Conservation (phyloP, 2,113 vertebrate genomes). For the Leptocoma aspasia region DNA sequence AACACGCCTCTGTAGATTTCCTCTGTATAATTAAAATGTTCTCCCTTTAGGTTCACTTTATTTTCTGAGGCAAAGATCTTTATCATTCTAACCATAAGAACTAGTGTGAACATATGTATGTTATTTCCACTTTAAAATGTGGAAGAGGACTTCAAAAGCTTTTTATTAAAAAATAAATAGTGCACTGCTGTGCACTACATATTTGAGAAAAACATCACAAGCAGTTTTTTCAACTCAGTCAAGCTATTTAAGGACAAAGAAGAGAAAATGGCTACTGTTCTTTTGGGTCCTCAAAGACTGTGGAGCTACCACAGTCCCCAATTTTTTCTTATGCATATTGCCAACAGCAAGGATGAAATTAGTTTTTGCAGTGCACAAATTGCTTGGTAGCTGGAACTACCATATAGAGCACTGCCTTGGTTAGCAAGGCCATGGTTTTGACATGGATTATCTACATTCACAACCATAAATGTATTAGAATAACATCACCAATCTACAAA, state of each 20-base stretch:
- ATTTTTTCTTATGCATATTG: not conserved
- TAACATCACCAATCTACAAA: not conserved
- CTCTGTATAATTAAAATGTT: not conserved
- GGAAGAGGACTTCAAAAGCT: not conserved
- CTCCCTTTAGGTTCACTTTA: not conserved
- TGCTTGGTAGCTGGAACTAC: not conserved
- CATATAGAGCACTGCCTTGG: not conserved
- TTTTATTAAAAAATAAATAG: not conserved
- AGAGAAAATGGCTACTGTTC: not conserved
- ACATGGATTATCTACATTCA: not conserved
- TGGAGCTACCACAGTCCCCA: not conserved
- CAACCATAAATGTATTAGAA: not conserved
- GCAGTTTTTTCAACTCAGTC: not conserved
- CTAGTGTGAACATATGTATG: not conserved
- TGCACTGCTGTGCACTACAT: not conserved
- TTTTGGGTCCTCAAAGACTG: not conserved
- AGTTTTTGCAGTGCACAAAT: not conserved
- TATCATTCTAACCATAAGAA: not conserved
- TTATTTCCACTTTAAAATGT: not conserved
- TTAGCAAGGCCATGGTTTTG: not conserved
- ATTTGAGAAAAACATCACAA: not conserved
- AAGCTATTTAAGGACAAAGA: not conserved
- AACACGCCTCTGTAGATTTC: not conserved
- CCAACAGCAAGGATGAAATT: not conserved
- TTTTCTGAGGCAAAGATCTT: not conserved